A percentile compares a stretch with the other conserved stretches of the same genome.
Conservation (phyloP, 2,888 invertebrate genomes). For the Mimachlamys varia region DNA sequence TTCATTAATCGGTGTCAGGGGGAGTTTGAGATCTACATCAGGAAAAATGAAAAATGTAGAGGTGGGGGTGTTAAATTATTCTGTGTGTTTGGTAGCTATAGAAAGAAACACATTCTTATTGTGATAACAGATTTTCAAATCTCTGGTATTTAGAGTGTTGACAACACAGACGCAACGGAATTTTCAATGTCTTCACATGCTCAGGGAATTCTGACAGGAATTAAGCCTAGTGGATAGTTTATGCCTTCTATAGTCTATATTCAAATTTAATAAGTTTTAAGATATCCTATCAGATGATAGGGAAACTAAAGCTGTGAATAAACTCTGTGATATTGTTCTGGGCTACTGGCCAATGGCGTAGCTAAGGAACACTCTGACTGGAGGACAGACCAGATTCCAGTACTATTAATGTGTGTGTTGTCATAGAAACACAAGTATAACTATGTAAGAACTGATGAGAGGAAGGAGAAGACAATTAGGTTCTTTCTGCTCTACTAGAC, state of each 20-base stretch:
- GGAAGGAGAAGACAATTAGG: not conserved
- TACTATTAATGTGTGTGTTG: not conserved
- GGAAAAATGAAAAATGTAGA: too few relatives aligned
- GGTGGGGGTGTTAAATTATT: not conserved
- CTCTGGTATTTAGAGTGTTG: too few relatives aligned
- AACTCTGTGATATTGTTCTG: not conserved
- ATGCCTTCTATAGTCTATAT: not conserved
- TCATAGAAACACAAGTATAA: constrained; percentile 6
- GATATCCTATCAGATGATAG: not conserved
- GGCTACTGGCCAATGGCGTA: not conserved
- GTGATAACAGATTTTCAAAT: too few relatives aligned
- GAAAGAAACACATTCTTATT: too few relatives aligned
- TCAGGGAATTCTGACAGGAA: not conserved
- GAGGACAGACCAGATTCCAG: not conserved
- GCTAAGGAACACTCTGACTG: not conserved
- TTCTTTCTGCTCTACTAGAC: constrained; percentile 14
- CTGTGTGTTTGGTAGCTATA: not conserved
- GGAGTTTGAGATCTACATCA: not conserved
- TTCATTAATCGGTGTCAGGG: too few relatives aligned
- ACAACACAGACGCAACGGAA: too few relatives aligned
- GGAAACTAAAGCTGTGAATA: not conserved
- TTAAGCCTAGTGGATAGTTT: not conserved
- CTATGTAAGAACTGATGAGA: not conserved
- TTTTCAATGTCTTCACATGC: not conserved
- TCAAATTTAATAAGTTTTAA: not conserved